phyloP scores from a whole-genome alignment of 64 coral and sea anemone species.

The Pachyseris speciosa region DNA sequence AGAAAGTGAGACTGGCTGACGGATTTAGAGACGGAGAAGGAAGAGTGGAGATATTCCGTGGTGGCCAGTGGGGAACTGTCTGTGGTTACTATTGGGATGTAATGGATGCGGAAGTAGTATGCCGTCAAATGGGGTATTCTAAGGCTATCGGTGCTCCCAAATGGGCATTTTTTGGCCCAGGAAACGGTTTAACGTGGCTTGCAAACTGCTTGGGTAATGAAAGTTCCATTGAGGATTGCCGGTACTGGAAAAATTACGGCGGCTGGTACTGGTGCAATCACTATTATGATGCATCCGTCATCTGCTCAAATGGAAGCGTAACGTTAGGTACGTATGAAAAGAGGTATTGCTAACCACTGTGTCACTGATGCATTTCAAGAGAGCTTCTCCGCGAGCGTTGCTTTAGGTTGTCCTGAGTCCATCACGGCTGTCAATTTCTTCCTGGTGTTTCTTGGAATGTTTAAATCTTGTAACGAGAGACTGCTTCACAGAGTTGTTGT shows the following conservation, averaged over 20 bases:
- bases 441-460: too few species aligned
- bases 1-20: background rate
- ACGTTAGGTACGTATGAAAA: background rate
- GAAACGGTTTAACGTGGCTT: conserved; percentile 4
- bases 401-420: too few species aligned
- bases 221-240: conserved; percentile 7
- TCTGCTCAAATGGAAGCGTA: background rate
- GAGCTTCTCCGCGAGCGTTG: too few species aligned
- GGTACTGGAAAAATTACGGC: background rate
- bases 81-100: conserved; percentile 2
- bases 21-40: too few species aligned
- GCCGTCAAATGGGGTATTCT: background rate
- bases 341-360: too few species aligned
- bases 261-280: too few species aligned
- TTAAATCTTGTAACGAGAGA: too few species aligned
- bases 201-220: background rate
- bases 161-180: background rate
- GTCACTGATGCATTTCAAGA: too few species aligned
- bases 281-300: background rate
- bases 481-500: too few species aligned
- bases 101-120: background rate
- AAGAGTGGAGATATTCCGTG: too few species aligned
- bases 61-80: conserved; percentile 16
- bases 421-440: too few species aligned
- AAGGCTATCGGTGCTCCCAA: background rate